Base-by-base conservation (phyloP, 2,888 invertebrate species). In the Drosophila lacicola region DNA sequence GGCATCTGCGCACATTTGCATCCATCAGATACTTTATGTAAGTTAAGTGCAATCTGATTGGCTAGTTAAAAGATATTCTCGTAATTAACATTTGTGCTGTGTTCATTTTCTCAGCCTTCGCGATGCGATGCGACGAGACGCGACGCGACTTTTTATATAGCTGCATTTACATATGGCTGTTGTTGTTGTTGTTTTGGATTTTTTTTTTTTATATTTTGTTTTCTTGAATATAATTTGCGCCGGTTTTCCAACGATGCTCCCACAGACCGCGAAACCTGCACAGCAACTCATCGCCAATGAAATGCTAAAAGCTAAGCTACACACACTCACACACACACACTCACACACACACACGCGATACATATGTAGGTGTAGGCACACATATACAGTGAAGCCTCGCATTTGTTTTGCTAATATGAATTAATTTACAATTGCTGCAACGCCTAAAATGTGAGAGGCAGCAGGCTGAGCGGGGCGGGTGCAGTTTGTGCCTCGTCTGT, bases 41-140 rank as follows among this genome's bases (percentile, higher is more conserved):
- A 78, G 56, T 39, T 53, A 45, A 78, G 74, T 65, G 78, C 73
- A 78, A 69, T 84, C 78, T 68, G 60, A 61, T 65, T 70, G 58
- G 61, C 60, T 75, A 71, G 70, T 67, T 78, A 56, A 57, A 68
- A 74, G 79, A 72, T 85, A 85, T 82, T 78, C 78, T 88, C 80
- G 89, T 88, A 82, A 88, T 85, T 87, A 85, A 88, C 86, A 88
- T 84, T 88, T 88, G 81, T 80, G 80, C 80, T 72, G 82, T 74
- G 81, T 75, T 84, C 74, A 89, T 91, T 90, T 90, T 90, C 90
- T 84, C 90, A 90, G 91, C 91, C 91, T 91, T 90, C 90, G 82
- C 53, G 29, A 5, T 74, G 72, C 70, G 69, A 61, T 66, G 25
- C 37, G n/a, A 56, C 17, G 49, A 46, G 61, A 41, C 44, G 54